phyloP scores from a whole-genome alignment of 1,140 invertebrate genomes.

The Physella acuta region DNA sequence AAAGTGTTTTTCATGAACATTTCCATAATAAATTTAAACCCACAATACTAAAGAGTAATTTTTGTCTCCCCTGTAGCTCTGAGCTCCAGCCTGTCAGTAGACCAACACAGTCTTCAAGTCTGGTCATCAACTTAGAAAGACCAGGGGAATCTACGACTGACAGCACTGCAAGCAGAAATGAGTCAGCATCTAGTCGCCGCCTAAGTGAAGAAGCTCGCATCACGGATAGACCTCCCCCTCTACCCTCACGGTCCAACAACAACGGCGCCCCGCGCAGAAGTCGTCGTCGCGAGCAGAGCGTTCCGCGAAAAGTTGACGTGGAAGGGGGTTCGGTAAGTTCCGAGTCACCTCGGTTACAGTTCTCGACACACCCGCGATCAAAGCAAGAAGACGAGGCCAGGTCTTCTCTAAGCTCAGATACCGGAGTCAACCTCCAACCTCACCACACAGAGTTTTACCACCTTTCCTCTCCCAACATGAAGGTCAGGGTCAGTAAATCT shows the following conservation, averaged over 20 bases:
- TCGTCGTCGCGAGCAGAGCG: constrained; percentile 17
- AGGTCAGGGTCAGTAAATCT: constrained; percentile 18
- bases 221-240: constrained; percentile 9
- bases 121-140: constrained; percentile 18
- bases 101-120: constrained; percentile 6
- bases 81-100: background rate
- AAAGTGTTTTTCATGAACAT: too few species aligned
- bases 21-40: too few species aligned
- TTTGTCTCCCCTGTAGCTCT: background rate
- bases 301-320: constrained; percentile 21
- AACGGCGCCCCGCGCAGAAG: constrained; percentile 14
- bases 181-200: background rate
- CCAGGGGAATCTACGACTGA: background rate
- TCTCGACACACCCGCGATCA: background rate
- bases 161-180: background rate
- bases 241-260: background rate
- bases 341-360: too few species aligned
- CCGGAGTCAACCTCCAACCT: too few species aligned
- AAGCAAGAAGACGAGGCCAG: background rate
- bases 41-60: too few species aligned
- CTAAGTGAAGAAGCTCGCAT: background rate
- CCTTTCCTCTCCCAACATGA: constrained; percentile 15
- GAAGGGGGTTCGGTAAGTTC: too few species aligned
- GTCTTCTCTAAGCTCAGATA: background rate
- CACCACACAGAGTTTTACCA: constrained; percentile 25